A percentile compares a stretch with the other conserved stretches of the same genome.
phyloP scores from a whole-genome alignment of 23 tunicate species.

The Pegea sp. region DNA sequence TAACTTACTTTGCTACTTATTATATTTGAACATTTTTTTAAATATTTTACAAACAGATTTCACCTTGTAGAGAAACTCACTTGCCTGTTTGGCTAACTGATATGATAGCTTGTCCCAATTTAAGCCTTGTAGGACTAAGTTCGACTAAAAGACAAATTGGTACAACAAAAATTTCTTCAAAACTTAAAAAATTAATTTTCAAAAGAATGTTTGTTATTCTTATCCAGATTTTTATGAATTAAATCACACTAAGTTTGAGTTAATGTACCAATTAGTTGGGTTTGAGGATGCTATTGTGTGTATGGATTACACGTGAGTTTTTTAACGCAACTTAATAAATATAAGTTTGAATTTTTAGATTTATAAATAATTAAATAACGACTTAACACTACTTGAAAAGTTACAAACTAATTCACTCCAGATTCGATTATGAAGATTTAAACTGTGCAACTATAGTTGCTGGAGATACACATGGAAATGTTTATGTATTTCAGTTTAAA shows the following conservation, averaged over 20 bases:
- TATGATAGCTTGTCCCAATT: constrained; percentile 52
- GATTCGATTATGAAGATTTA: constrained; percentile 70
- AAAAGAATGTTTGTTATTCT: not conserved
- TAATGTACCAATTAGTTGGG: constrained; percentile 30
- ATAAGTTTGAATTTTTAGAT: no score
- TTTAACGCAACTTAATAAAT: not conserved
- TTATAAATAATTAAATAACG: not conserved
- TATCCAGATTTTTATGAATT: constrained; percentile 66
- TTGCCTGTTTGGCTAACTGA: constrained; percentile 69
- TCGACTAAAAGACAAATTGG: constrained; percentile 86
- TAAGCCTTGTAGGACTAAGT: constrained; percentile 67
- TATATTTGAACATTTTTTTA: no score
- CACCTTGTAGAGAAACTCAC: constrained; percentile 16
- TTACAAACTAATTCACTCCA: constrained; percentile 1
- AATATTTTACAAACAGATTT: no score
- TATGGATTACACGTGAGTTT: constrained; percentile 48
- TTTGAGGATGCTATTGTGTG: constrained; percentile 43
- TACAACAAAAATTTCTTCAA: no score
- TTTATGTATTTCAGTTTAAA: constrained; percentile 31
- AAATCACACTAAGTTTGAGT: constrained; percentile 33
- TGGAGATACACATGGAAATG: constrained; percentile 51
- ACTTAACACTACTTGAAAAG: not conserved
- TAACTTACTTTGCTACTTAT: no score
- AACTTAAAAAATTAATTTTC: no score
- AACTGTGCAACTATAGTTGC: constrained; percentile 54